These are phyloP conservation scores for Morpho helenor DNA, from an alignment of 2,888 invertebrate species.

Conservation along the genomic window DNA sequence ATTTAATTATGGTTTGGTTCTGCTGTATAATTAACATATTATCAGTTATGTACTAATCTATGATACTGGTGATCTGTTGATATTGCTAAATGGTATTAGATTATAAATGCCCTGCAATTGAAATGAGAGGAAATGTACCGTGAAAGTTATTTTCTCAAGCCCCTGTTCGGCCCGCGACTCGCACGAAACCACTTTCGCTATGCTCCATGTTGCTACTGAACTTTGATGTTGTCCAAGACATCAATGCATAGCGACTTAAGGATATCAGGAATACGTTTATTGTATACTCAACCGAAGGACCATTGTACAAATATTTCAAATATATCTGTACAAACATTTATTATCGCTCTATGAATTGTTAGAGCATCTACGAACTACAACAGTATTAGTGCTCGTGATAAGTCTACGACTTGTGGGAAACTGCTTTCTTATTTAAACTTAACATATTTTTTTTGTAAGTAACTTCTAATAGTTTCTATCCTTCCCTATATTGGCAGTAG, in stretches of 20 bases:
- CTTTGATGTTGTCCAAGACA: slow-evolving; percentile 39
- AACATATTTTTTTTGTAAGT: no score
- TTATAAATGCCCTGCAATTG: slow-evolving; percentile 44
- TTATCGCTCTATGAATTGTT: no score
- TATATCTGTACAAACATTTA: not conserved
- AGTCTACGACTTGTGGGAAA: no score
- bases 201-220: slow-evolving; percentile 47
- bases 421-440: no score
- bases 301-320: not conserved
- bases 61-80: slow-evolving; percentile 7
- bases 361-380: no score
- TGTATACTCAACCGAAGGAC: no score
- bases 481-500: no score
- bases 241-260: slow-evolving; percentile 22
- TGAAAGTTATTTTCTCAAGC: slow-evolving; percentile 75
- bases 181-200: slow-evolving; percentile 72
- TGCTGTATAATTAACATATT: slow-evolving; percentile 5
- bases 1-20: not conserved
- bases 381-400: no score
- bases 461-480: no score
- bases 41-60: slow-evolving; percentile 1
- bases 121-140: slow-evolving; percentile 63
- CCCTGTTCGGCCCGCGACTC: slow-evolving; percentile 42
- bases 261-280: not conserved
- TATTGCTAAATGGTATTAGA: slow-evolving; percentile 10